Conservation (phyloP, 2,888 invertebrate species). For the Podotricha telesiphe region DNA sequence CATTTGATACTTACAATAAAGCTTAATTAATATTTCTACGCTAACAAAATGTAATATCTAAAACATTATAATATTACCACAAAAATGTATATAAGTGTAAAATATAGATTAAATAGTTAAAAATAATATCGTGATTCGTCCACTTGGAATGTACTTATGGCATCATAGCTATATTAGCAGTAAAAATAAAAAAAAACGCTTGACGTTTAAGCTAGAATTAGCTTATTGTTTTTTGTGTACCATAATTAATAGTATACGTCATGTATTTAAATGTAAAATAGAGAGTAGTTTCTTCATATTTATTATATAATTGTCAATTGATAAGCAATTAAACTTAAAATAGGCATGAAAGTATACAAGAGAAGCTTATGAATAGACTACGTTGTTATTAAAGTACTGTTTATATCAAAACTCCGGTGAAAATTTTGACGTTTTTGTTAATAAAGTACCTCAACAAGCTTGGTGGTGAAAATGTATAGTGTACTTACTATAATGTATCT, state of each 20-base stretch:
- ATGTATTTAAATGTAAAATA: conserved; percentile 15
- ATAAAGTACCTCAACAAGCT: conserved; percentile 10
- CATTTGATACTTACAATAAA: conserved; percentile 23
- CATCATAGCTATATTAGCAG: conserved; percentile 46
- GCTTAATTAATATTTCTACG: conserved; percentile 48
- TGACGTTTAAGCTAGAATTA: not conserved
- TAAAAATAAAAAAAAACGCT: conserved; percentile 23
- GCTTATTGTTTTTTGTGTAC: not conserved
- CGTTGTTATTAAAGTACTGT: conserved; percentile 41
- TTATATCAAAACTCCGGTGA: conserved; percentile 69
- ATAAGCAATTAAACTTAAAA: conserved; percentile 34
- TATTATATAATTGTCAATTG: conserved; percentile 41
- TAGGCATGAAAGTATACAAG: conserved; percentile 46
- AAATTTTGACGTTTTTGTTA: conserved; percentile 14
- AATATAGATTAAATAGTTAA: conserved; percentile 50
- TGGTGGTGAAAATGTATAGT: not conserved
- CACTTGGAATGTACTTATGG: conserved; percentile 65
- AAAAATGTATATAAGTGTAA: conserved; percentile 46
- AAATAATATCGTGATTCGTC: conserved; percentile 71
- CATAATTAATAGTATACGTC: conserved; percentile 38
- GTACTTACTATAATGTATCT: conserved; percentile 64
- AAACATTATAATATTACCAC: not conserved
- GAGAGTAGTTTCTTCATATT: conserved; percentile 30
- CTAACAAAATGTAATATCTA: conserved; percentile 41
- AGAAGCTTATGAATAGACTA: conserved; percentile 54